Conservation (phyloP, 2,797 vertebrate species). For the Oreochromis grahami region DNA sequence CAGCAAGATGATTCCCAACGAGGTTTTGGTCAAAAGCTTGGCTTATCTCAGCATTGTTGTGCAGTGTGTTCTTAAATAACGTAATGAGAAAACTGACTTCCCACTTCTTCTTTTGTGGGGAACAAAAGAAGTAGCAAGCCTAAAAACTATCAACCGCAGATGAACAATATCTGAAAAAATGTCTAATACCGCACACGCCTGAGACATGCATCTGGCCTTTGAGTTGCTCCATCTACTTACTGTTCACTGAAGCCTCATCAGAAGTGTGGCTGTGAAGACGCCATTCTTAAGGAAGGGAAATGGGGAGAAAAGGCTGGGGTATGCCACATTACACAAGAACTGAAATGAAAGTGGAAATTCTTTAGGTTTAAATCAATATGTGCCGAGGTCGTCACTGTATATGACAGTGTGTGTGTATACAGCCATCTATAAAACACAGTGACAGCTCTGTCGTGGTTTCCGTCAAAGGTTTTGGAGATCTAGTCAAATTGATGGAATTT, state of each 20-base stretch:
- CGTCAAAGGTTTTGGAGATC: neutral
- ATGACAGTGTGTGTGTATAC: neutral
- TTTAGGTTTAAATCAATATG: neutral
- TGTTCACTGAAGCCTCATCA: neutral
- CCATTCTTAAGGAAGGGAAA: neutral
- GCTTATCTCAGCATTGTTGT: neutral
- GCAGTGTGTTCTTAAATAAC: neutral
- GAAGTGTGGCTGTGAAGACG: neutral
- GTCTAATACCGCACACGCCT: neutral
- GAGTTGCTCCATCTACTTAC: neutral
- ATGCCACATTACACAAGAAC: neutral
- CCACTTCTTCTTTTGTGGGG: neutral
- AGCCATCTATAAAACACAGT: neutral
- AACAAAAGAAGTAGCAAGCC: neutral
- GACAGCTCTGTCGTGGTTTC: fast-evolving
- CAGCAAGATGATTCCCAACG: neutral
- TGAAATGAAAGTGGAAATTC: neutral
- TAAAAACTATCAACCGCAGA: neutral
- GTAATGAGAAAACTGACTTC: neutral
- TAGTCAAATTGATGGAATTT: neutral
- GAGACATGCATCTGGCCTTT: neutral
- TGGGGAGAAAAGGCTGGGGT: neutral
- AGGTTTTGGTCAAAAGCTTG: neutral
- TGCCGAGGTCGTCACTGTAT: neutral
- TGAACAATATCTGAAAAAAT: neutral